phyloP scores from a whole-genome alignment of 2,113 vertebrate genomes.

The Macaca fascicularis region DNA sequence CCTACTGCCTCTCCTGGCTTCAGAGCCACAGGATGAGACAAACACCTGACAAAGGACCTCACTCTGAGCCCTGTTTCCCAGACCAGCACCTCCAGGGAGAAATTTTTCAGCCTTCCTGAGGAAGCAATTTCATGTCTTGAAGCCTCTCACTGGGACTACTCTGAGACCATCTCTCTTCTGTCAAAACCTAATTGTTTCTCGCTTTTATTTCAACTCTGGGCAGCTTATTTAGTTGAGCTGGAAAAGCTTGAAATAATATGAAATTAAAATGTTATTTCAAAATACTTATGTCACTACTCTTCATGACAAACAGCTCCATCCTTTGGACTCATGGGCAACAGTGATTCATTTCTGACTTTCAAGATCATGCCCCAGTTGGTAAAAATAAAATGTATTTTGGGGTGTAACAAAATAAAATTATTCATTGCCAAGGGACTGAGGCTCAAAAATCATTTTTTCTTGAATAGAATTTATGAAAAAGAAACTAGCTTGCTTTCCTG shows the following conservation, averaged over 20 bases:
- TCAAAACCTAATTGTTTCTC: conserved; percentile 25
- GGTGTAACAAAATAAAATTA: conserved; percentile 3
- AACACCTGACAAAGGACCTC: neutral
- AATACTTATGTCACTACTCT: neutral
- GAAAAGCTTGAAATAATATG: neutral
- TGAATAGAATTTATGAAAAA: neutral
- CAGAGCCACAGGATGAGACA: neutral
- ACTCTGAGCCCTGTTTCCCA: neutral
- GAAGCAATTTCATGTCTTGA: neutral
- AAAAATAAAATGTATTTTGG: neutral
- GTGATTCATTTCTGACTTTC: neutral
- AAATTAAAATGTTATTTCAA: conserved; percentile 39
- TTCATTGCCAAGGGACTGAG: neutral
- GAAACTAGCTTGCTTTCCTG: neutral
- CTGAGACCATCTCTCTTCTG: neutral
- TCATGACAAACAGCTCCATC: neutral
- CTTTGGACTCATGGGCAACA: neutral
- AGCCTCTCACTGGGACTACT: neutral
- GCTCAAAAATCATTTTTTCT: neutral
- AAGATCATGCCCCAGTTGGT: neutral
- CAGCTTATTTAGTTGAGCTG: neutral
- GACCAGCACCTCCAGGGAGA: neutral
- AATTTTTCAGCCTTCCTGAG: neutral
- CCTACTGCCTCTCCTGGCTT: neutral
- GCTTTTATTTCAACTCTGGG: neutral